phyloP scores from a whole-genome alignment of 2,113 vertebrate genomes.

The human region GRCh38 chr1:43536001-43536500 shows the following conservation, averaged over 20 bases:
- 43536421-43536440: background rate
- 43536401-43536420: background rate
- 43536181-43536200: background rate
- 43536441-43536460: background rate
- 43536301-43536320: background rate
- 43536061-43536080: background rate
- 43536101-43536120: background rate
- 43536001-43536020: too few species aligned
- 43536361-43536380: background rate
- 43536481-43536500: background rate
- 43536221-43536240: background rate
- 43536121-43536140: background rate
- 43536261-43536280: background rate
- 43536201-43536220: background rate
- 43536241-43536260: background rate
- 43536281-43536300: background rate
- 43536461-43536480: background rate
- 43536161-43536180: background rate
- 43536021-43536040: too few species aligned
- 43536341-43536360: background rate
- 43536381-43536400: background rate
- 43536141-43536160: background rate
- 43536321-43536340: background rate
- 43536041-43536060: too few species aligned
- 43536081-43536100: background rate